Conservation (phyloP, 2,888 invertebrate species). For the Belgica antarctica region DNA sequence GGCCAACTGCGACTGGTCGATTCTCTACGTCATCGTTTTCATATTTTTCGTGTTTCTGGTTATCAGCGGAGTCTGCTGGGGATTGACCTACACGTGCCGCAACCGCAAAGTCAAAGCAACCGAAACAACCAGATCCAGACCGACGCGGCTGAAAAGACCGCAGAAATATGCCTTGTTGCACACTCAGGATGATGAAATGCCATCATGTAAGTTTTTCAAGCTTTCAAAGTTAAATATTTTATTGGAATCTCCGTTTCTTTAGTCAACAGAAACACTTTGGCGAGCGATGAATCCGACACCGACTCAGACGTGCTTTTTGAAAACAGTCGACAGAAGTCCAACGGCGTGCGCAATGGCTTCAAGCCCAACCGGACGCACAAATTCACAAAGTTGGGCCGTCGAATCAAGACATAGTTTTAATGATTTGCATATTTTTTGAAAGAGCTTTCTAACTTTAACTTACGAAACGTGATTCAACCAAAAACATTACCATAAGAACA, state of each 20-base stretch:
- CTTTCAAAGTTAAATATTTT: slow-evolving; percentile 42
- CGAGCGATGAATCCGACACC: slow-evolving; percentile 75
- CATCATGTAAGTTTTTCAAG: slow-evolving; percentile 49
- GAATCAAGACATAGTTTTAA: slow-evolving; percentile 52
- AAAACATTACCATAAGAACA: not conserved
- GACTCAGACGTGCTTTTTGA: slow-evolving; percentile 85
- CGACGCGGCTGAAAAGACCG: slow-evolving; percentile 59
- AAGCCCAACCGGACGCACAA: slow-evolving; percentile 1
- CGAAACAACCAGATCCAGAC: slow-evolving; percentile 56
- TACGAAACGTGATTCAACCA: not conserved
- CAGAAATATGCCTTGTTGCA: slow-evolving; percentile 72
- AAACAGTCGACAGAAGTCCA: slow-evolving; percentile 57
- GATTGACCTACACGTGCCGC: slow-evolving; percentile 63
- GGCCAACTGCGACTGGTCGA: slow-evolving; percentile 91
- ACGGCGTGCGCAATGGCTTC: slow-evolving; percentile 47
- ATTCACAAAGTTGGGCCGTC: slow-evolving; percentile 52
- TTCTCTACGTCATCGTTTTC: slow-evolving; percentile 84
- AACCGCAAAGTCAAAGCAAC: slow-evolving; percentile 55
- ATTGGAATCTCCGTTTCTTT: slow-evolving; percentile 42
- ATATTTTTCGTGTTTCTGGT: slow-evolving; percentile 62
- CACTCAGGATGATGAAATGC: slow-evolving; percentile 64
- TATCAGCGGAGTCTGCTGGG: slow-evolving; percentile 64
- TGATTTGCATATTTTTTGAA: not conserved
- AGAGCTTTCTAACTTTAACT: not conserved
- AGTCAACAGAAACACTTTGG: slow-evolving; percentile 56